Percentiles rank a stretch among this genome's conserved stretches.
Conservation (phyloP, 2,797 vertebrate species). For the Tarsius wallacei region DNA sequence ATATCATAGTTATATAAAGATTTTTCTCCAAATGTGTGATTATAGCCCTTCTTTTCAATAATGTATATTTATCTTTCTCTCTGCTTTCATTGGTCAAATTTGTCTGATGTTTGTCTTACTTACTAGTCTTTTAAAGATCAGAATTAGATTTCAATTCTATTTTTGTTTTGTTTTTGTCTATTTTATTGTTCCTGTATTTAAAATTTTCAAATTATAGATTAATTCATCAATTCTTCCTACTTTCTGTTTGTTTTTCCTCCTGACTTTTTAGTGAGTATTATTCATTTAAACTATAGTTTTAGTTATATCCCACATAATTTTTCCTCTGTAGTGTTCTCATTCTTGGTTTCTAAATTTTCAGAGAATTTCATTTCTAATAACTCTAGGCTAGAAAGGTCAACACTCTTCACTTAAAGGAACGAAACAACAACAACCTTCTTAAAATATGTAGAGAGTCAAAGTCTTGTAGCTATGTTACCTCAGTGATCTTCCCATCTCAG, state of each 20-base stretch:
- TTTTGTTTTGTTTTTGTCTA: neutral
- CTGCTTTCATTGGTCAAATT: neutral
- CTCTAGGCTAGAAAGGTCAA: neutral
- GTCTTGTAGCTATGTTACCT: too few species aligned
- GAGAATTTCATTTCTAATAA: neutral
- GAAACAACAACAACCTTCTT: neutral
- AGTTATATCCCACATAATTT: neutral
- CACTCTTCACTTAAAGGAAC: neutral
- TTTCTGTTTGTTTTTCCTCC: neutral
- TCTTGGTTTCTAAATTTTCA: constrained; percentile 36
- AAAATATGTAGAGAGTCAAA: neutral
- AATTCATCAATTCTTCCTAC: neutral
- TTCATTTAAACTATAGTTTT: constrained; percentile 48
- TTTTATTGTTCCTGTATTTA: neutral
- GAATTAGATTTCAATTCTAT: neutral
- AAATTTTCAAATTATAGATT: neutral
- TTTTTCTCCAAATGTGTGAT: constrained; percentile 32
- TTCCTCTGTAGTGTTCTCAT: neutral
- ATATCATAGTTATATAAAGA: constrained; percentile 15
- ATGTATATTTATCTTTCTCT: neutral
- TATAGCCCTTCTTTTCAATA: neutral
- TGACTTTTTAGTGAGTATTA: neutral
- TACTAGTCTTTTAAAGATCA: neutral
- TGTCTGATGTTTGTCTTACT: neutral
- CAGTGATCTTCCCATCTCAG: neutral